Evolutionary conservation across 64 coral and sea anemone species (phyloP), one percentile per base, ranked within the genome.

Genomic region (Montipora capricornis): DNA sequence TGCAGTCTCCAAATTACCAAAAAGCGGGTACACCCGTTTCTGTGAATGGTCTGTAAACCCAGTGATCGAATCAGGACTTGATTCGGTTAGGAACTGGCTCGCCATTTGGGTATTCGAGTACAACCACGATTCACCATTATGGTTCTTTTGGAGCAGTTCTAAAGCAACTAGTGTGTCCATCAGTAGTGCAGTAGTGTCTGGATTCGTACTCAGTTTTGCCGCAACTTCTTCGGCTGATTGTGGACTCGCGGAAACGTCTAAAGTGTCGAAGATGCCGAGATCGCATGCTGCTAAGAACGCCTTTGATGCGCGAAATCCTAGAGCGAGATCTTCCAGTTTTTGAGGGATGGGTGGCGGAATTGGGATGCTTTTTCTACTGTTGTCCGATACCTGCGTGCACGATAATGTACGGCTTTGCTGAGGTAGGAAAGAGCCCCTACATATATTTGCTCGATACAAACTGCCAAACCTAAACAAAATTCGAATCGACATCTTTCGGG

Each of bases 191-290:
- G 22, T 22, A 22, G 22, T 22, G 22, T 22, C 22, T 22, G 22
- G 22, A 22, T 22, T 22, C 22, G 22, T 22, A 22, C 22, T 22
- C 22, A 22, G 22, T 22, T 22, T 22, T 22, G 22, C 22, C 22
- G 22, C 22, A 22, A 22, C 22, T 22, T 22, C 22, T 22, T 22
- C 22, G 22, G 22, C 22, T 22, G 22, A 22, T 22, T 22, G 22
- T 22, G 22, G 22, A 22, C 22, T 22, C 22, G 22, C 22, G 82
- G 83, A 74, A 5, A 73, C 79, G 37, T 95, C 76, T 52, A 95
- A 79, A 8, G 74, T n/a, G 70, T 95, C 90, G 19, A 95, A 95
- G 47, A 95, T 89, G n/a, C 82, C 94, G 14, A 95, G 58, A 62
- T 95, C 90, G 81, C 84, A 73, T 16, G 94, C 90, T 37, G 84